These are phyloP conservation scores for Butastur rufipennis DNA, from an alignment of 2,113 vertebrate species.

Conservation along the genomic window DNA sequence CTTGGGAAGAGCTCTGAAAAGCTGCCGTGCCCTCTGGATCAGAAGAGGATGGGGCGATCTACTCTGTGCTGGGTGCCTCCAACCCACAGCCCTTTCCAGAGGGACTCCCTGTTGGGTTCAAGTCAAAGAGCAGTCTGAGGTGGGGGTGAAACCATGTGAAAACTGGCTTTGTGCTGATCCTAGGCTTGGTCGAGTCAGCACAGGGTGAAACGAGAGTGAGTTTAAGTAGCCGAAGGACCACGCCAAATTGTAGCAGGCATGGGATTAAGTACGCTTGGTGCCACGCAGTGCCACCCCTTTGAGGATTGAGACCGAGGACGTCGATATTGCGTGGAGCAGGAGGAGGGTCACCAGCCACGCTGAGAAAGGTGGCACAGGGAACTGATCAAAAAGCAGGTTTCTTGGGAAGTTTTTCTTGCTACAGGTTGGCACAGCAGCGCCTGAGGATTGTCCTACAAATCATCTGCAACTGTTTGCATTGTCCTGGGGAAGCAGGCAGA, in stretches of 20 bases:
- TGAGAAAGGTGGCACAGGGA: not conserved
- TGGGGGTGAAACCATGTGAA: not conserved
- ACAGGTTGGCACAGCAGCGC: not conserved
- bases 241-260: not conserved
- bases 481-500: not conserved
- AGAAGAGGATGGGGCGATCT: accelerated
- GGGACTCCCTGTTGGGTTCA: not conserved
- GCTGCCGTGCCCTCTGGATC: not conserved
- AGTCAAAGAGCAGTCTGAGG: not conserved
- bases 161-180: not conserved
- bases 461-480: not conserved
- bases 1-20: not conserved
- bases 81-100: not conserved
- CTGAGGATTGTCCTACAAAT: not conserved
- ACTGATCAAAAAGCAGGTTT: not conserved
- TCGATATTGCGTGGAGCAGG: not conserved
- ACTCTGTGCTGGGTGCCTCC: not conserved
- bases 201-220: not conserved
- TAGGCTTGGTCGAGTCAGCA: not conserved
- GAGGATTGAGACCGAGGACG: accelerated
- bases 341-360: not conserved
- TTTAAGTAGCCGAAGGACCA: not conserved
- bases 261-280: not conserved
- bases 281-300: not conserved
- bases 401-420: not conserved